Evolutionary conservation across 1,140 invertebrate species (phyloP), one percentile per base, ranked within the genome.

Genomic region (Mizuhopecten yessoensis): DNA sequence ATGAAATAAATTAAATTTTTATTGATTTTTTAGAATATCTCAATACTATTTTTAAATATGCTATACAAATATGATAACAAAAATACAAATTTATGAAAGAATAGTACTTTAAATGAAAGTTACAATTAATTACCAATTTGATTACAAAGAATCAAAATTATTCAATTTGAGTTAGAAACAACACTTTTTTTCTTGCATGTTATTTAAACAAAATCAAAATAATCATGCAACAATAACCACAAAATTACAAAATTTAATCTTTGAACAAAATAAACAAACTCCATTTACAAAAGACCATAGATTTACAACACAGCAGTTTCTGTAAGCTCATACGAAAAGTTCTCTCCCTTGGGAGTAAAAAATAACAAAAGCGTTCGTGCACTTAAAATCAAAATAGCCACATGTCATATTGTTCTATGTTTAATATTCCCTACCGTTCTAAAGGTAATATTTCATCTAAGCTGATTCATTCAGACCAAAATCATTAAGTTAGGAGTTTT

Each of bases 241-340:
- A 75, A 11, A 75, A 17, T 75, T n/a, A 75, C 57, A 75, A 75
- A 75, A 75, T 75, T 29, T 9, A 75, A 75, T 9, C 23, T 75
- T 75, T 75, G 0, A 3, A 29, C n/a, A 29, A 75, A 75, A 75
- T 29, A 75, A 75, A 75, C 57, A 75, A 75, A n/a, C 57, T 29
- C n/a, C 20, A 5, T 75, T 75, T 9, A 75, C 57, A 75, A 75
- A 1, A 7, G 17, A 75, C 57, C 57, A 75, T 75, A 29, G 23
- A 75, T 75, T 75, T 75, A 75, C 57, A 75, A 75, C 57, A 75
- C 57, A 75, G 57, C 57, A 75, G 57, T n/a, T 75, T 75, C 57
- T 75, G 57, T 75, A 75, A 75, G 11, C 57, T 75, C n/a, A 29
- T 75, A 17, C 29, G 57, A 3, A n/a, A n/a, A 75, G 57, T 75